These are phyloP conservation scores for Pluvialis apricaria DNA, from an alignment of 2,113 vertebrate species.

Conservation along the genomic window DNA sequence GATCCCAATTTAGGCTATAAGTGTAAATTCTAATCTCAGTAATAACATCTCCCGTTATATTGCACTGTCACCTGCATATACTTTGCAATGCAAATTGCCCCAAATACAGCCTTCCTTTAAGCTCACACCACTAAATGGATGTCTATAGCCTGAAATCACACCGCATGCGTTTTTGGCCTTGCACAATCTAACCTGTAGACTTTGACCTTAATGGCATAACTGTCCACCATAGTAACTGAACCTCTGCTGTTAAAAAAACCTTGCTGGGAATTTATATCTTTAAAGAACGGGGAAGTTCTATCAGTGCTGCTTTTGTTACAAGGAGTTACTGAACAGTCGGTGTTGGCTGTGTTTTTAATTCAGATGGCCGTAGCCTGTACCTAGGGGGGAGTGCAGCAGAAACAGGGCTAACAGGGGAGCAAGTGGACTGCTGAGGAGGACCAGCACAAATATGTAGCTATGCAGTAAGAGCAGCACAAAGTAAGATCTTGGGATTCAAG, in stretches of 20 bases:
- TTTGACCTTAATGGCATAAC: neutral
- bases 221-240: neutral
- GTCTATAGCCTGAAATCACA: neutral
- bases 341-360: neutral
- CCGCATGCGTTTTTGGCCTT: neutral
- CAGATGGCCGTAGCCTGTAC: neutral
- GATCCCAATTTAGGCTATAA: neutral
- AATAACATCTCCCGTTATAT: neutral
- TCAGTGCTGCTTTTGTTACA: neutral
- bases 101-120: neutral
- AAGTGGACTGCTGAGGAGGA: neutral
- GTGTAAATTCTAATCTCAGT: conserved; percentile 25
- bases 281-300: neutral
- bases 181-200: neutral
- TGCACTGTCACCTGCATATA: neutral
- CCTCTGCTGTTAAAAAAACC: neutral
- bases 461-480: neutral
- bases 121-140: neutral
- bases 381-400: neutral
- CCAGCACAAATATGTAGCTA: neutral
- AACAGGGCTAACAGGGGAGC: neutral
- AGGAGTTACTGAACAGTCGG: neutral
- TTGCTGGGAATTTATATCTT: neutral
- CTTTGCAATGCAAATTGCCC: conserved; percentile 12
- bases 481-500: neutral